phyloP scores from a whole-genome alignment of 2,888 invertebrate genomes.

The Drosophila suboccidentalis region DNA sequence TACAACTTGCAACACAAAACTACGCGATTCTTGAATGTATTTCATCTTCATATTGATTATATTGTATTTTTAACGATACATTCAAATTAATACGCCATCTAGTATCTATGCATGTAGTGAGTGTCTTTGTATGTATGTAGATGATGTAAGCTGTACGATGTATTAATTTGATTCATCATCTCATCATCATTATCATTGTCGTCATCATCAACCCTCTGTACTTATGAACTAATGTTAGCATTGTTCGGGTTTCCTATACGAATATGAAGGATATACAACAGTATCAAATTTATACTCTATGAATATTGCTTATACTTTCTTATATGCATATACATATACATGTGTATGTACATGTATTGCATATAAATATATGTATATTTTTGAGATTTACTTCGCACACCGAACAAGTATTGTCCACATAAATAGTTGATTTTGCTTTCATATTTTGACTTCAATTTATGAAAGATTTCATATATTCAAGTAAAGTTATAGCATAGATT shows the following conservation, averaged over 20 bases:
- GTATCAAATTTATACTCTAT: slow-evolving; percentile 62
- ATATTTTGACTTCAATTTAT: slow-evolving; percentile 3
- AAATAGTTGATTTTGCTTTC: slow-evolving; percentile 31
- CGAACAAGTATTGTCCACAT: slow-evolving; percentile 66
- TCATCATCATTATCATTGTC: slow-evolving; percentile 13
- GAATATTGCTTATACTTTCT: slow-evolving; percentile 52
- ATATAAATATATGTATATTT: slow-evolving; percentile 25
- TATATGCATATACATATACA: slow-evolving; percentile 1
- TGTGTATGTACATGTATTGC: not conserved
- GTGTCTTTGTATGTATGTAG: not conserved
- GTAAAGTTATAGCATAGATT: slow-evolving; percentile 14
- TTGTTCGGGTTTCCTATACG: slow-evolving; percentile 23
- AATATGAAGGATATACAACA: slow-evolving; percentile 31
- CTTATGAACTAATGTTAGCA: slow-evolving; percentile 61
- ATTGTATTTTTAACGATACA: slow-evolving; percentile 12
- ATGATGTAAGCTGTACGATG: slow-evolving; percentile 15
- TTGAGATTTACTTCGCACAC: slow-evolving; percentile 41
- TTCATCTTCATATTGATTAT: not conserved
- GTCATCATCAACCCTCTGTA: slow-evolving; percentile 38
- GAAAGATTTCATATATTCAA: slow-evolving; percentile 1
- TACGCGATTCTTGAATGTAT: slow-evolving; percentile 2
- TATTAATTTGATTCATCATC: slow-evolving; percentile 49
- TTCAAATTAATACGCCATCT: slow-evolving; percentile 36
- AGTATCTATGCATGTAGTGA: slow-evolving; percentile 10
- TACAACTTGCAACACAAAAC: slow-evolving; percentile 55